A percentile compares a stretch with the other conserved stretches of the same genome.
Evolutionary conservation across 2,113 vertebrate species (phyloP).

Genomic region (Embiotoca jacksoni): DNA sequence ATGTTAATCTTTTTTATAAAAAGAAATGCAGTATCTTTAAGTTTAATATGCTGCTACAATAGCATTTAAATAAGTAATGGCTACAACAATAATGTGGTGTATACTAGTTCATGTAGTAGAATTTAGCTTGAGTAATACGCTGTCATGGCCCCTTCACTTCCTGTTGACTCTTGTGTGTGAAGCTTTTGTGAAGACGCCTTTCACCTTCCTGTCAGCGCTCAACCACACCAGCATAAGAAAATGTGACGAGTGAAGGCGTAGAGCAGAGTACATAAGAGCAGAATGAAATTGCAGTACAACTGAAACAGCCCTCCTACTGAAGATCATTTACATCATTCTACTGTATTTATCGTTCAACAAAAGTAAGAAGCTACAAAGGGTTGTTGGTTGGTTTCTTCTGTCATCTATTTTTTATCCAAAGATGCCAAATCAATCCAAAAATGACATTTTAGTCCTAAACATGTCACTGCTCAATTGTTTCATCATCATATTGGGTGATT

Average conservation of each 20-base stretch:
- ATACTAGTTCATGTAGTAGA: not conserved
- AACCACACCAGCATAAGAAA: not conserved
- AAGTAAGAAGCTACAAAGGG: not conserved
- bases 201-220: conserved; percentile 47
- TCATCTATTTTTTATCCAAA: not conserved
- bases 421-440: not conserved
- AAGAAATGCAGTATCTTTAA: not conserved
- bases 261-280: not conserved
- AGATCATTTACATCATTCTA: not conserved
- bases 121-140: not conserved
- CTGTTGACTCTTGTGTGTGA: conserved; percentile 37
- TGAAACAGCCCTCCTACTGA: not conserved
- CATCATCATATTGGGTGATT: not conserved
- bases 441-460: not conserved
- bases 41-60: not conserved
- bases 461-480: not conserved
- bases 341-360: not conserved
- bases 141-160: conserved; percentile 57
- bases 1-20: not conserved
- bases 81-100: not conserved
- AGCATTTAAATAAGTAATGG: not conserved
- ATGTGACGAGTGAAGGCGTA: not conserved
- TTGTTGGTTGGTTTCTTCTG: not conserved
- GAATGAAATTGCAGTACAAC: not conserved
- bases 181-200: not conserved